Evolutionary conservation across 2,113 vertebrate species (phyloP).

Genomic region (Pimephales promelas): DNA sequence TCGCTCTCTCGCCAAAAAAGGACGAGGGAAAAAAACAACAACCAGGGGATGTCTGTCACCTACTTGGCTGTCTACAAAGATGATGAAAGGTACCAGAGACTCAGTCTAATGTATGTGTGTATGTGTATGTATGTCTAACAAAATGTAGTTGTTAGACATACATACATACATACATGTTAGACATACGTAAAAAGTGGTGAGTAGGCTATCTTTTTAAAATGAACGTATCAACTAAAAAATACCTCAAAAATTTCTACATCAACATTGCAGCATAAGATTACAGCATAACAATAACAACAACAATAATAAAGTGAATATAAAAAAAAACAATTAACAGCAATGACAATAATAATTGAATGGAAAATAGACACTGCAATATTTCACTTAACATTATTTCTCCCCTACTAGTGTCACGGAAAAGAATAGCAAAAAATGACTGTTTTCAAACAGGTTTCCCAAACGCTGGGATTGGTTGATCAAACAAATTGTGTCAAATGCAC

Average conservation of each 20-base stretch:
- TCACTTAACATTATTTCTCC: not conserved
- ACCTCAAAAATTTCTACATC: not conserved
- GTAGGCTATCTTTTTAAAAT: no score
- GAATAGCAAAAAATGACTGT: not conserved
- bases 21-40: constrained; percentile 56
- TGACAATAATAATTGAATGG: not conserved
- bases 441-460: constrained; percentile 12
- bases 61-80: constrained; percentile 71
- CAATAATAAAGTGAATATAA: not conserved
- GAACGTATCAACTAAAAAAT: no score
- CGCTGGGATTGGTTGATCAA: not conserved
- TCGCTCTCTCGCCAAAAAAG: constrained; percentile 33
- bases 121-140: no score
- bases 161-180: no score
- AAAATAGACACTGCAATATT: not conserved
- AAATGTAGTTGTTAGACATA: no score
- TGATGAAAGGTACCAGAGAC: constrained; percentile 59
- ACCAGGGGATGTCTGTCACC: constrained; percentile 67
- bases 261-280: not conserved
- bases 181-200: no score
- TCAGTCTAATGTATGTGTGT: not conserved
- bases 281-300: not conserved
- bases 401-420: not conserved
- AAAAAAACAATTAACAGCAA: not conserved
- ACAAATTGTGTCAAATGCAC: not conserved